Conservation (phyloP, 2,797 vertebrate genomes). For the Sebastes hubbsi region DNA sequence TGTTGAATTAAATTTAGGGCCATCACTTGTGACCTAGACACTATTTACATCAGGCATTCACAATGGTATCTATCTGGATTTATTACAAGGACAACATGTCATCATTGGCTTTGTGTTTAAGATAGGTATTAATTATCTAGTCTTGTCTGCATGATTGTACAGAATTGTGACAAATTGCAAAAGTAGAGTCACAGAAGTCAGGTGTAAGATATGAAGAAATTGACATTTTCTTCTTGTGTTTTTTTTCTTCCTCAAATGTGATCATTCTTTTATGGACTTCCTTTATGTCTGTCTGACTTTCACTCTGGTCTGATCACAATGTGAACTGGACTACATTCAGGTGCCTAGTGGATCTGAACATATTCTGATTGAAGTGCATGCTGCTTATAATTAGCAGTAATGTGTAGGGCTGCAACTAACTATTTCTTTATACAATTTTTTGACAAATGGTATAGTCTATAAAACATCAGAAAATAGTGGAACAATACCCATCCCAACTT, state of each 20-base stretch:
- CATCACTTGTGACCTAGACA: constrained; percentile 24
- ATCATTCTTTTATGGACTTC: constrained; percentile 26
- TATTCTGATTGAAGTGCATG: neutral
- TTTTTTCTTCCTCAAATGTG: neutral
- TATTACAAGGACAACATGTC: neutral
- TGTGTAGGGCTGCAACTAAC: neutral
- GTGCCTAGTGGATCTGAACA: neutral
- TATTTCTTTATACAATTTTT: no score
- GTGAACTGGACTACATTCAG: constrained; percentile 18
- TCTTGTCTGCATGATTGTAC: neutral
- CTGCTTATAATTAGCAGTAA: neutral
- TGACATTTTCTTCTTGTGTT: neutral
- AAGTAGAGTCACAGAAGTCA: constrained; percentile 6
- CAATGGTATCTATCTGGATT: neutral
- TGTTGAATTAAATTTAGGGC: constrained; percentile 47
- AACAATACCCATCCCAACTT: neutral
- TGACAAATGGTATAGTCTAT: neutral
- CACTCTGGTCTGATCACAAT: constrained; percentile 1
- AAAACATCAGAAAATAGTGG: neutral
- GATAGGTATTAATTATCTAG: neutral
- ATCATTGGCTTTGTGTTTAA: neutral
- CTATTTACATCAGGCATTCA: neutral
- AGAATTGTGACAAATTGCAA: neutral
- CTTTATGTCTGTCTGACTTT: constrained; percentile 5
- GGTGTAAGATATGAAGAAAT: neutral